phyloP scores from a whole-genome alignment of 2,113 vertebrate species.

The Chaetodon auriga region DNA sequence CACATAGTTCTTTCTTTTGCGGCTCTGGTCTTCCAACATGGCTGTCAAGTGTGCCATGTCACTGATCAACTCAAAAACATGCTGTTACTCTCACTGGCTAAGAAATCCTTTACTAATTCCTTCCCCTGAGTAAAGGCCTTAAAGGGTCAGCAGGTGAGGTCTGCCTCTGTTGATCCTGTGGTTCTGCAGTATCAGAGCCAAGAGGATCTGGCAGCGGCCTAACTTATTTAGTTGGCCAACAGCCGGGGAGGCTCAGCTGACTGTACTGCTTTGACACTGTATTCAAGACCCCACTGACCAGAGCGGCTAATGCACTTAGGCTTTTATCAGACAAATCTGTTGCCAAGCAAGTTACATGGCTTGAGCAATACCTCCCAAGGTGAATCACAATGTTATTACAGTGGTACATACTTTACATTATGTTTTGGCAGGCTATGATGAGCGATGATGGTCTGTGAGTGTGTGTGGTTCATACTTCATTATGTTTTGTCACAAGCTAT shows the following conservation, averaged over 20 bases:
- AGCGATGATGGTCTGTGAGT: constrained; percentile 34
- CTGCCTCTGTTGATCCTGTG: constrained; percentile 51
- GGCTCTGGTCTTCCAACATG: not conserved
- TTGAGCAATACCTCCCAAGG: constrained; percentile 57
- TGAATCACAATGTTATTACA: constrained; percentile 71
- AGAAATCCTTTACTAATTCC: constrained; percentile 67
- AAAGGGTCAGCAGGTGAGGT: constrained; percentile 66
- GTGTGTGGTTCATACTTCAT: constrained; percentile 40
- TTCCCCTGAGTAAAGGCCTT: constrained; percentile 50
- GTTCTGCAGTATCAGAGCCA: constrained; percentile 47
- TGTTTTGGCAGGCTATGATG: constrained; percentile 64
- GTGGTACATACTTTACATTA: constrained; percentile 48
- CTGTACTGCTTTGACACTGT: constrained; percentile 44
- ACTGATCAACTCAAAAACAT: constrained; percentile 41
- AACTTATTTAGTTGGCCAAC: constrained; percentile 51
- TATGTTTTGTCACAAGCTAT: constrained; percentile 53
- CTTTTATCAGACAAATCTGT: constrained; percentile 65
- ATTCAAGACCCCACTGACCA: constrained; percentile 29
- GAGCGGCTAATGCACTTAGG: constrained; percentile 49
- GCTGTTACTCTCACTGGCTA: constrained; percentile 52
- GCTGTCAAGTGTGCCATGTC: not conserved
- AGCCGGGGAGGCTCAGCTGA: constrained; percentile 53
- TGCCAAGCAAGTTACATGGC: constrained; percentile 28
- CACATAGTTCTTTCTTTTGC: not conserved
- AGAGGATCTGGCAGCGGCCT: constrained; percentile 59